Conservation (phyloP, 2,888 invertebrate species). For the Diploptera punctata region DNA sequence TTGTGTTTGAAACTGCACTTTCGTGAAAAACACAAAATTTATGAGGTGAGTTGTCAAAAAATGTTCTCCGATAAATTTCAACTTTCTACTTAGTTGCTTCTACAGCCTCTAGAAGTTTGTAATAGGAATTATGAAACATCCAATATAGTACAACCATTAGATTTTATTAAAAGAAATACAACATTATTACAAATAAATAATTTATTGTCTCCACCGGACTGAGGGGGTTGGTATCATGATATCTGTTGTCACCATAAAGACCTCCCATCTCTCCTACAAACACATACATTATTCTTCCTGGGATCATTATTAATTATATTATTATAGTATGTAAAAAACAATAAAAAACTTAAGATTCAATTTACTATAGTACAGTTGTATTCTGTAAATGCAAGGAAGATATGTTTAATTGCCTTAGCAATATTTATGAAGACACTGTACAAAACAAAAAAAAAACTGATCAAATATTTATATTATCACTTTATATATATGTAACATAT, state of each 20-base stretch:
- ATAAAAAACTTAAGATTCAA: slow-evolving; percentile 18
- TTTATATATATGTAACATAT: slow-evolving; percentile 30
- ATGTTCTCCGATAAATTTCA: too few species aligned
- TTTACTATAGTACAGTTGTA: slow-evolving; percentile 1
- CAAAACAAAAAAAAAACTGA: slow-evolving; percentile 32
- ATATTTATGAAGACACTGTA: slow-evolving; percentile 14
- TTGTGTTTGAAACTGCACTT: too few species aligned
- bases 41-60: too few species aligned
- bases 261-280: slow-evolving; percentile 18
- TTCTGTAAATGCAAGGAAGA: slow-evolving; percentile 16
- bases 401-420: slow-evolving; percentile 12
- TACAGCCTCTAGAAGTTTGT: too few species aligned
- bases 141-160: too few species aligned
- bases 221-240: slow-evolving; percentile 24
- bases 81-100: too few species aligned
- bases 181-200: slow-evolving; percentile 38
- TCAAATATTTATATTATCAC: slow-evolving; percentile 27
- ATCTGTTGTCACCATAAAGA: slow-evolving; percentile 14
- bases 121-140: too few species aligned
- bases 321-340: too few species aligned
- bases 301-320: slow-evolving; percentile 18
- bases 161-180: too few species aligned
- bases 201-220: slow-evolving; percentile 40
- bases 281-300: slow-evolving; percentile 1
- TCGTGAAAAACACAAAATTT: too few species aligned